Base-by-base conservation (phyloP, 2,888 invertebrate genomes). In the Electrophaes corylata region DNA sequence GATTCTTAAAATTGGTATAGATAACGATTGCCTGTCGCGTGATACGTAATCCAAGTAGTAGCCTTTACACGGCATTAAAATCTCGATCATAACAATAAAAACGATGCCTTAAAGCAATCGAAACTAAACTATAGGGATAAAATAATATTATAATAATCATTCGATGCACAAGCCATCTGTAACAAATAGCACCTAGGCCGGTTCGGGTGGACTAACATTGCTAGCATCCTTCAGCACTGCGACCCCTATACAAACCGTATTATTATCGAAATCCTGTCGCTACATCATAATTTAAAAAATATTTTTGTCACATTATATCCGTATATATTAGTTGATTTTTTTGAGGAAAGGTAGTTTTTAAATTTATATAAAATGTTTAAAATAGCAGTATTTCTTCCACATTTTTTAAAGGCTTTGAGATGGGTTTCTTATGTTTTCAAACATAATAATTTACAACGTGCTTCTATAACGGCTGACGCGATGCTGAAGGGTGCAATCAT, bases 101-200 rank as follows among this genome's bases (percentile, higher is more conserved):
- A 10, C 26, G 8, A 1, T 55, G 52, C 60, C 46, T 60, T 58
- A 43, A 61, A 60, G 55, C 62, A 31, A 51, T 44, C 48, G 39
- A 58, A 57, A 60, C 54, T 51, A 50, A 49, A 57, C 52, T 58
- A 60, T 45, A 44, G 57, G 56, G 57, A 54, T 55, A 64, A 58
- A 59, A 65, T 33, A 54, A 60, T 49, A 50, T 47, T 33, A 65
- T 33, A 54, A 60, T 49, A 50, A 49, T 33, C 26, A 26, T 8
- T 49, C 35, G 47, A 58, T 69, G 59, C 62, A 57, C 67, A 62
- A 72, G 72, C 20, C 71, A 70, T 72, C 68, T 78, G 78, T 72
- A 84, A 82, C 76, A 77, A 79, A 81, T 88, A 88, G 89, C 89
- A 89, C 88, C 88, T 84, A 83, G 78, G 71, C 75, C 78, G 81